A percentile compares a stretch with the other conserved stretches of the same genome.
phyloP scores from a whole-genome alignment of 2,888 invertebrate species.

The Gymnosoma rotundatum region DNA sequence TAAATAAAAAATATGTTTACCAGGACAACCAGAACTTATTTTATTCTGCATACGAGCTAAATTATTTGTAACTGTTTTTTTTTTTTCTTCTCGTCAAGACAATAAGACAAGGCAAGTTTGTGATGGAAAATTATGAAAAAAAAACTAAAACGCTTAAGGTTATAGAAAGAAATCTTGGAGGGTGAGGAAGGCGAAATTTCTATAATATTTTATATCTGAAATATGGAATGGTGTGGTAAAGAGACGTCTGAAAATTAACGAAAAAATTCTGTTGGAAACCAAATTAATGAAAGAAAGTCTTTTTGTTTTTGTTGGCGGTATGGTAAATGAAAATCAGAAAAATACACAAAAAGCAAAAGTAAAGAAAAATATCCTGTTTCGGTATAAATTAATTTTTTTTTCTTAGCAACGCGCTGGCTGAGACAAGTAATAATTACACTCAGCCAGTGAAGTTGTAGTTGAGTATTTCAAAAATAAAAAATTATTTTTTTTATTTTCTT shows the following conservation, averaged over 20 bases:
- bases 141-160: slow-evolving; percentile 52
- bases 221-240: slow-evolving; percentile 10
- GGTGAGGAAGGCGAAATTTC: slow-evolving; percentile 16
- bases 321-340: slow-evolving; percentile 51
- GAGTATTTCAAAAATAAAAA: slow-evolving; percentile 18
- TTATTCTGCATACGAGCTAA: slow-evolving; percentile 22
- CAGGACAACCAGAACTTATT: slow-evolving; percentile 49
- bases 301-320: slow-evolving; percentile 4
- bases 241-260: slow-evolving; percentile 65
- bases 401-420: slow-evolving; percentile 28
- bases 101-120: slow-evolving; percentile 54
- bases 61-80: slow-evolving; percentile 29
- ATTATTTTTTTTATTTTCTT: background rate
- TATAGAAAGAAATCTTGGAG: slow-evolving; percentile 12
- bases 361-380: slow-evolving; percentile 43
- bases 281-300: slow-evolving; percentile 61
- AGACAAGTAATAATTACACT: slow-evolving; percentile 65
- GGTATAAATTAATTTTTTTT: slow-evolving; percentile 26
- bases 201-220: slow-evolving; percentile 17
- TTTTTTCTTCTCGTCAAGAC: slow-evolving; percentile 27
- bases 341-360: slow-evolving; percentile 7
- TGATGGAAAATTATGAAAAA: slow-evolving; percentile 57
- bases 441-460: slow-evolving; percentile 31
- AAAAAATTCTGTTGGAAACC: slow-evolving; percentile 57
- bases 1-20: slow-evolving; percentile 12